Base-by-base conservation (phyloP, 1,140 invertebrate species). In the Kradibia gibbosae region DNA sequence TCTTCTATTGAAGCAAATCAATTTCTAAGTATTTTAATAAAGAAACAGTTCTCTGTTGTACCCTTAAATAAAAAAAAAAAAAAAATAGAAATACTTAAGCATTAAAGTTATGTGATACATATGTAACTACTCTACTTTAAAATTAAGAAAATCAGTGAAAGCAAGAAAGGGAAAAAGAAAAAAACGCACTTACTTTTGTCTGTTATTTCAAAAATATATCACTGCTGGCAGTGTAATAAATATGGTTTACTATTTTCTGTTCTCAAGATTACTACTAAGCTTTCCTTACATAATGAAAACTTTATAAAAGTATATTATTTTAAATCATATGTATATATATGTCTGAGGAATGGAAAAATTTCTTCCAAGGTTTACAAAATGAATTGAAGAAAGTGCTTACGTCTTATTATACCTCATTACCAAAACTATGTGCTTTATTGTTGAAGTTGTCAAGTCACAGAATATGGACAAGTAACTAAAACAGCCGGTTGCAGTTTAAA, bases 141-240 rank as follows among this genome's bases (percentile, higher is more conserved):
- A 48, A 28, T 8, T 31, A 48, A 28, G 20, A 50, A 34, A 31
- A 73, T 7, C 22, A 36, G 11, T 50, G 28, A 50, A 50, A 55
- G 11, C n/a, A 34, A n/a, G 20, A 17, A 53, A 53, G 11, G 60
- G 39, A 50, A 11, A 57, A 62, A 25, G 4, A 36, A 62, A 55
- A 31, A 81, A 76, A 48, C 70, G 79, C 80, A 84, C 84, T 86
- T 84, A 82, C 48, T 82, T 76, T 25, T 65, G 53, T 31, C 15
- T 82, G 48, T 80, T 86, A 84, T 87, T 84, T 86, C 78, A 75
- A 75, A n/a, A n/a, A n/a, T n/a, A n/a, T 70, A 65, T 50, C 82
- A 86, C 85, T 87, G 86, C 86, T 78, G 86, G 86, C 86, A 85
- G 85, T 87, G 83, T 84, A 83, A 72, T 82, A 10, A 77, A 71